A percentile compares a stretch with the other conserved stretches of the same genome.
Evolutionary conservation across 2,113 vertebrate genomes (phyloP).

Genomic region (Myodes glareolus): DNA sequence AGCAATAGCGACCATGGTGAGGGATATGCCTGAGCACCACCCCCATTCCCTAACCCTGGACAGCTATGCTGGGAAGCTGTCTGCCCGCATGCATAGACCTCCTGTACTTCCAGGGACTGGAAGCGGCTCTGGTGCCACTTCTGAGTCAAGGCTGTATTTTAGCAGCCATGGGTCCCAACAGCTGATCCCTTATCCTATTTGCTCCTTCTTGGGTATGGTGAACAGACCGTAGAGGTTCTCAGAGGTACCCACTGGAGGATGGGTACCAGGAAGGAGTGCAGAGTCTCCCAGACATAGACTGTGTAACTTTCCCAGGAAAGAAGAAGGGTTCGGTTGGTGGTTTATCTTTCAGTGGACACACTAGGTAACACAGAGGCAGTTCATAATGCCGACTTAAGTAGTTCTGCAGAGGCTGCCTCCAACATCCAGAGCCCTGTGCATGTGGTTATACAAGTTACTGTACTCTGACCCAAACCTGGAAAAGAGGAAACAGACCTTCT

Average conservation of each 20-base stretch:
- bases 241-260: accelerated
- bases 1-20: too few species aligned
- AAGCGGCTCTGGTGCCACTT: accelerated
- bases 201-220: accelerated
- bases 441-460: background rate
- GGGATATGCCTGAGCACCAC: accelerated
- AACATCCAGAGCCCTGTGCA: accelerated
- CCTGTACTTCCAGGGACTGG: accelerated
- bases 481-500: too few species aligned
- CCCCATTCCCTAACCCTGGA: accelerated
- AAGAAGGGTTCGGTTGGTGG: accelerated
- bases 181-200: accelerated
- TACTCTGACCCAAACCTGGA: background rate
- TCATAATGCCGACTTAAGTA: background rate
- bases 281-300: accelerated
- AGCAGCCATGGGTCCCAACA: accelerated
- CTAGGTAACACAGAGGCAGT: background rate
- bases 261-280: accelerated
- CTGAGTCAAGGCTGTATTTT: accelerated
- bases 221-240: background rate
- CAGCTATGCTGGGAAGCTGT: background rate
- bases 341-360: background rate
- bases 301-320: accelerated
- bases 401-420: accelerated
- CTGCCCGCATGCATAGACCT: background rate